Conservation (phyloP, 1,140 invertebrate species). For the Papilio polyxenes region DNA sequence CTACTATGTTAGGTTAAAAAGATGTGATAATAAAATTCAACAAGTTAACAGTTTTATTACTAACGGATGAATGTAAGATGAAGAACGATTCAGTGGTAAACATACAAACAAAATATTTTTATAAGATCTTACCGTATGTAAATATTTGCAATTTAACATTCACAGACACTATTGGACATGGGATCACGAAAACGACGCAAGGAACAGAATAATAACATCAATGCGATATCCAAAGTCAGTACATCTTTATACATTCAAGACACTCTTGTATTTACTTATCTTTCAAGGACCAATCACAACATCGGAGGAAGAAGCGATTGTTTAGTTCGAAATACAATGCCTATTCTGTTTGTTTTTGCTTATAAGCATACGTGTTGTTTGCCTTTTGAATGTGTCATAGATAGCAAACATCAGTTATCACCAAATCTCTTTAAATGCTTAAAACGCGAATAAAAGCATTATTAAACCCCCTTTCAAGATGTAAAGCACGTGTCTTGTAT, state of each 20-base stretch:
- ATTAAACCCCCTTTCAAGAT: not conserved
- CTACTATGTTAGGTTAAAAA: too few species aligned
- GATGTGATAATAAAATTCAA: too few species aligned
- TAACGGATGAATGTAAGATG: not conserved
- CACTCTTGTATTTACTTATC: constrained; percentile 16
- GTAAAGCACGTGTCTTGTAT: not conserved
- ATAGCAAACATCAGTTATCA: not conserved
- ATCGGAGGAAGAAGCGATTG: constrained; percentile 34
- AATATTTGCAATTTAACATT: not conserved
- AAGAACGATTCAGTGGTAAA: not conserved
- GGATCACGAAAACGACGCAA: not conserved
- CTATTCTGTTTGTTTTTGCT: constrained; percentile 42
- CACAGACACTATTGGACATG: not conserved
- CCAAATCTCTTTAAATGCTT: not conserved
- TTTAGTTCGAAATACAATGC: constrained; percentile 42
- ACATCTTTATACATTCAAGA: constrained; percentile 26
- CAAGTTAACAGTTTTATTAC: not conserved
- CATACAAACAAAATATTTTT: not conserved
- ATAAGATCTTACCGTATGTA: not conserved
- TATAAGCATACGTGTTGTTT: constrained; percentile 27
- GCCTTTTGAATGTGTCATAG: constrained; percentile 8
- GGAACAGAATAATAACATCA: not conserved
- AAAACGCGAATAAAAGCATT: not conserved
- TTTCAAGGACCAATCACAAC: constrained; percentile 40
- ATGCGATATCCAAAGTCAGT: not conserved